Base-by-base conservation (phyloP, 2,888 invertebrate species). In the Conchocele bisecta region DNA sequence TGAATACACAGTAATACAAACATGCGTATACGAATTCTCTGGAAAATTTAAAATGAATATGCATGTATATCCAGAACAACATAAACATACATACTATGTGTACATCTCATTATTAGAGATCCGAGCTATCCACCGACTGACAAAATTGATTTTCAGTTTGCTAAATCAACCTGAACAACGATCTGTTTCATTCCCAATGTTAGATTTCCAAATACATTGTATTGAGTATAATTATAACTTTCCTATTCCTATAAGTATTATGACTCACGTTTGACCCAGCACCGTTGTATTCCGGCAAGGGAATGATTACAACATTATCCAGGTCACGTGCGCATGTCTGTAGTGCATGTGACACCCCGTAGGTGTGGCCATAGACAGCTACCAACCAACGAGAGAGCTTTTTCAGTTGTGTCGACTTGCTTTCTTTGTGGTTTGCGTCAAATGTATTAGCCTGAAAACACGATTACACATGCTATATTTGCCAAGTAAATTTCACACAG, bases 271-370 rank as follows among this genome's bases (percentile, higher is more conserved):
- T 44, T 29, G 42, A 46, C 17, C 57, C 59, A 5, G 39, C 53
- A 5, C 66, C 66, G 24, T 24, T 53, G 17, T 37, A 54, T 41
- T 66, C 70, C 15, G 75, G 75, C 26, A 75, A 57, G 17, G 66
- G 59, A 15, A 75, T 35, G 0, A 75, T 54, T 17, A 42, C 75
- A 22, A 75, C 63, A 29, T 75, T 75, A 37, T 75, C 75, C n/a
- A 75, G 42, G 22, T 75, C 63, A 37, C 53, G 41, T 41, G 75
- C 75, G 50, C 70, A 75, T 48, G 66, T 66, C 26, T 67, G 48
- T 3, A 75, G 54, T 29, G 54, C 63, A 54, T 50, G 46, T 39
- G 75, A 75, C 37, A 61, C 63, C 1, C 59, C 61, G 17, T 15
- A 33, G 5, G 57, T 66, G n/a, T 75, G 63, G 5, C 70, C 70